Evolutionary conservation across 2,888 invertebrate genomes (phyloP).

Genomic region (Hypolimnas misippus): DNA sequence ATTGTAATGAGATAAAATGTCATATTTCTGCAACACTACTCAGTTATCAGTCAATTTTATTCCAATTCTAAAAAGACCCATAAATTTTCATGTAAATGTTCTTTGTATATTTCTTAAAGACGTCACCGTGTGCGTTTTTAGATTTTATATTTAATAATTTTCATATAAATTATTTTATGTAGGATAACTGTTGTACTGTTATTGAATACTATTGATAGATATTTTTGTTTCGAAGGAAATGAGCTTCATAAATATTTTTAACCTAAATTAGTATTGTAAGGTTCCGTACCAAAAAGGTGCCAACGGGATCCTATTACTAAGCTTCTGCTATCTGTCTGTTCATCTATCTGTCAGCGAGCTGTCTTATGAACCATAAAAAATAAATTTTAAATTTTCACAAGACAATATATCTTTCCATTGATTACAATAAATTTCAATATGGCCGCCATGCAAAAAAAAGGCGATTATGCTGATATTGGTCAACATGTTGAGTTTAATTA

Average conservation of each 20-base stretch:
- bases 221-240: neutral
- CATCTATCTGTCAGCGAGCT: too few species aligned
- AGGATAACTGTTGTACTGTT: neutral
- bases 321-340: too few species aligned
- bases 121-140: neutral
- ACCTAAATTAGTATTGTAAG: constrained; percentile 1
- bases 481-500: too few species aligned
- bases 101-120: neutral
- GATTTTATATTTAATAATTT: neutral
- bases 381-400: too few species aligned
- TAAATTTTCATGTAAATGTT: neutral
- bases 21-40: neutral
- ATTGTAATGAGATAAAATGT: neutral
- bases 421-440: too few species aligned
- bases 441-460: too few species aligned
- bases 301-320: too few species aligned
- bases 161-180: neutral
- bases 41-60: neutral
- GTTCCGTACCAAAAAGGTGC: too few species aligned
- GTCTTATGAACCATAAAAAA: too few species aligned
- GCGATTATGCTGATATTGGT: too few species aligned
- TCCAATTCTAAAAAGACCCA: neutral
- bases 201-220: neutral
- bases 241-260: neutral
- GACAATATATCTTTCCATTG: too few species aligned